Evolutionary conservation across 2,888 invertebrate genomes (phyloP), one percentile per base, ranked within the genome.

Genomic region (Xylota sylvarum): DNA sequence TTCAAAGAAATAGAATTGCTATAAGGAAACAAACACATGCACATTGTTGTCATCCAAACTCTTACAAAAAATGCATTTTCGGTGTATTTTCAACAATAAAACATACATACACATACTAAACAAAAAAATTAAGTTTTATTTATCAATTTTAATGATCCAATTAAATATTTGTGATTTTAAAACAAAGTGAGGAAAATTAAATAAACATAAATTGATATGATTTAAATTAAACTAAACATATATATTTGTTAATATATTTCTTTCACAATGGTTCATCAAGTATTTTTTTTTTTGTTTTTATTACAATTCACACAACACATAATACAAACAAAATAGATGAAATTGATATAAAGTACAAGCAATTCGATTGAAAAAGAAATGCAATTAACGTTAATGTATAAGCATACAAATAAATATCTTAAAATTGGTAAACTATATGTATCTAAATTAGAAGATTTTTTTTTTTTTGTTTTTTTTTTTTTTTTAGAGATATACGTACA

Each of bases 281-380:
- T 70, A 40, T 58, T 72, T 37, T 50, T 48, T 72, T 48, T 50
- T 48, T 72, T 52, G 10, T 52, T 52, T 40, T 65, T 56, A 7
- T 52, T 52, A 62, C 50, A 12, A 43, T 35, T 55, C 35, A 58
- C 62, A 35, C 10, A 72, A 27, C 40, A 58, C 56, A 32, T 19
- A 32, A 69, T 19, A 40, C 69, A 60, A 69, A 52, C 58, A 5
- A 78, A 67, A 62, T 72, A 83, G 43, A 60, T 67, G 27, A 78
- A 65, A 67, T 65, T 78, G 72, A 83, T 72, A 56, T 50, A 83
- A 83, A 83, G 82, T 78, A 83, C 77, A 83, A 83, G 78, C 48
- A 55, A 72, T 77, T 82, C 58, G 58, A 64, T n/a, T 30, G n/a
- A 48, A 62, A 82, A 27, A 56, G 76, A 58, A 69, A 70, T 64